Conservation (phyloP, 2,797 vertebrate genomes). For the Danio choprae region DNA sequence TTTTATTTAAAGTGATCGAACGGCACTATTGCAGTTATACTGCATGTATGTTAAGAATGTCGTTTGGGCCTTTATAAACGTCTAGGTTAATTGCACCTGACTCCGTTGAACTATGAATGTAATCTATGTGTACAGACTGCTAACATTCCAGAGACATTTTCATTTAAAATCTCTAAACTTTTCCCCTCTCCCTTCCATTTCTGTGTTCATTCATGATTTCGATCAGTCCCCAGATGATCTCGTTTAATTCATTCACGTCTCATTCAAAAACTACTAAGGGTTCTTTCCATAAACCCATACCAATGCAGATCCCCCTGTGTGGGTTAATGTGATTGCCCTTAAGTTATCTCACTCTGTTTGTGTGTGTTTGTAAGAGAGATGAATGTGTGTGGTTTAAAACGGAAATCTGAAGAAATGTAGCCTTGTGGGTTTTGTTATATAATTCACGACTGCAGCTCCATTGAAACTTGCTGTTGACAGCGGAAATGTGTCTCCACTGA, state of each 20-base stretch:
- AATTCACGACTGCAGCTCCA: not conserved
- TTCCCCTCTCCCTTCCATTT: not conserved
- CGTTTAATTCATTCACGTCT: not conserved
- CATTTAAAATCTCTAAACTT: not conserved
- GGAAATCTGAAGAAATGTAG: not conserved
- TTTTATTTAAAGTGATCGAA: not conserved
- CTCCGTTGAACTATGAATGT: not conserved
- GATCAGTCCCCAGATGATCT: not conserved
- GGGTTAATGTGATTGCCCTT: not conserved
- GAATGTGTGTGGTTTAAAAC: not conserved
- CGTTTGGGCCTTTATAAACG: not conserved
- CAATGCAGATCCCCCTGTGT: not conserved
- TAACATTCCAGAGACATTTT: not conserved
- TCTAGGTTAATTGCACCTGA: not conserved
- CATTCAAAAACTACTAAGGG: not conserved
- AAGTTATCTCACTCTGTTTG: not conserved
- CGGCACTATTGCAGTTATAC: not conserved
- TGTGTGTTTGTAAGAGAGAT: not conserved
- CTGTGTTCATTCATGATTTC: not conserved
- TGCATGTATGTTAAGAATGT: not conserved
- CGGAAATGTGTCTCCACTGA: not conserved
- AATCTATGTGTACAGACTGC: not conserved
- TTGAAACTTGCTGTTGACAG: not conserved
- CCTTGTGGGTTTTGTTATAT: not conserved
- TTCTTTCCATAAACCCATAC: not conserved